A percentile compares a stretch with the other conserved stretches of the same genome.
These are phyloP conservation scores for Albula goreensis DNA, from an alignment of 2,113 vertebrate genomes.

Conservation along the genomic window DNA sequence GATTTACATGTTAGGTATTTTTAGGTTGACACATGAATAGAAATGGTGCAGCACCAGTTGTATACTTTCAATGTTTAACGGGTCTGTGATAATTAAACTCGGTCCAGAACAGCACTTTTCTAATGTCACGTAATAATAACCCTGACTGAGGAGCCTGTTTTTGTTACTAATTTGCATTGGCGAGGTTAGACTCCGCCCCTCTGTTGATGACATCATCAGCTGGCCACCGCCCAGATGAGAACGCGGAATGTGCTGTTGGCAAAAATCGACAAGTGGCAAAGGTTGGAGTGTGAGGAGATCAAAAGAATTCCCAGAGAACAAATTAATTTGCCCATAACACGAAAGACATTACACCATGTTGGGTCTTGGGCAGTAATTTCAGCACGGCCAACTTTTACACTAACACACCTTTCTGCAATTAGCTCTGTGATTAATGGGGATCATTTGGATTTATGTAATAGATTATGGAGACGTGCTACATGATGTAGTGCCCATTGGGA, in stretches of 20 bases:
- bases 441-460: conserved; percentile 53
- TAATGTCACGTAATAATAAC: no score
- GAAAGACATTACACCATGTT: neutral
- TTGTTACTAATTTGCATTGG: neutral
- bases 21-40: no score
- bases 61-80: no score
- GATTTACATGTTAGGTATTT: no score
- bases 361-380: conserved; percentile 3
- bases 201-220: conserved; percentile 10
- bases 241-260: conserved; percentile 2
- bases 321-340: conserved; percentile 30
- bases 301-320: conserved; percentile 31
- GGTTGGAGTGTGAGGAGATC: conserved; percentile 33
- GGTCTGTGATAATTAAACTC: no score
- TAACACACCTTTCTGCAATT: conserved; percentile 38
- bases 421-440: conserved; percentile 54
- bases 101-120: no score
- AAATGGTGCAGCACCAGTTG: no score
- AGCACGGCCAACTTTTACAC: neutral
- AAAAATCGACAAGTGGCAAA: conserved; percentile 32
- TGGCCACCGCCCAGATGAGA: neutral
- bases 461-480: conserved; percentile 38
- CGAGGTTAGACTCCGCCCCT: neutral
- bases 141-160: no score
- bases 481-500: conserved; percentile 13